Base-by-base conservation (phyloP, 2,888 invertebrate species). In the Tuta absoluta region DNA sequence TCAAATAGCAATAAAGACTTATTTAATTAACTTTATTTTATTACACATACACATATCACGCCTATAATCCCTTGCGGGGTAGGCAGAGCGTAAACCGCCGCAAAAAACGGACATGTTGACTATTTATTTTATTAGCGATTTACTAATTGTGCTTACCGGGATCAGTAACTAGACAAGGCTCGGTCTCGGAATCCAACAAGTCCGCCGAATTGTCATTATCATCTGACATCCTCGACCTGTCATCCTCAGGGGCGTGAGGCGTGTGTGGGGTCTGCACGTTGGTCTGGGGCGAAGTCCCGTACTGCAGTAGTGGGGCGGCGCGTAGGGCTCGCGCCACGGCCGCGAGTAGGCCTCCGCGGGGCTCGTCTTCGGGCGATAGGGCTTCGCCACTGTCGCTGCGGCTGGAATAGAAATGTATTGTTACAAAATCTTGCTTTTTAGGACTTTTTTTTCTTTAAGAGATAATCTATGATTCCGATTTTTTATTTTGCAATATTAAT, bases 101-200 rank as follows among this genome's bases (percentile, higher is more conserved):
- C n/a, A n/a, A n/a, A n/a, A n/a, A n/a, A n/a, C n/a, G n/a, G n/a
- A n/a, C n/a, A n/a, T n/a, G n/a, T n/a, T n/a, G n/a, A n/a, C n/a
- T n/a, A n/a, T n/a, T n/a, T n/a, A n/a, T n/a, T n/a, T n/a, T n/a
- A n/a, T 3, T 7, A 33, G 28, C 17, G 8, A 24, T 24, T 45
- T n/a, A 8, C 2, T 45, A 45, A 12, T 45, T 5, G 3, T 45
- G 5, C 94, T 71, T 45, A 91, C 91, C 96, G 63, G 95, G 95
- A 75, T 96, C 96, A 92, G 96, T 96, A 93, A 96, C 95, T 23
- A 96, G 89, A 73, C 95, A 95, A 0, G 96, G 96, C 76, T 96
- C 96, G 0, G 96, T 96, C 91, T 96, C 96, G 0, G 96, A 96
- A 82, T 96, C 96, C 45, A 96, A 89, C 82, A 96, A 92, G 76